Percentiles rank a stretch among this genome's conserved stretches.
These are phyloP conservation scores for Ranitomeya variabilis DNA, from an alignment of 2,113 vertebrate genomes.

Conservation along the genomic window DNA sequence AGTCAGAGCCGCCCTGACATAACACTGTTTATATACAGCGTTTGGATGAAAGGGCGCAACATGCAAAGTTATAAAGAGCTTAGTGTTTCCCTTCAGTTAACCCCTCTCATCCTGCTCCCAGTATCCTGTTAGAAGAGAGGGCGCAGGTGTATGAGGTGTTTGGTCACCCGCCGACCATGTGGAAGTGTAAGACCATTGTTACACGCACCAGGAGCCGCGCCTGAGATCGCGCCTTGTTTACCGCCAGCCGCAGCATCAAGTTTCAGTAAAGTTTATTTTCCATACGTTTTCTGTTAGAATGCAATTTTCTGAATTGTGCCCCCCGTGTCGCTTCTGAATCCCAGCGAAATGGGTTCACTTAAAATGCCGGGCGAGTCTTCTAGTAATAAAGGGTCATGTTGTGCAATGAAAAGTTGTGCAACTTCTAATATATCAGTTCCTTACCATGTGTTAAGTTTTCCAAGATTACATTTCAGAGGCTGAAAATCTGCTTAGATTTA, in stretches of 20 bases:
- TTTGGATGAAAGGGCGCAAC: constrained; percentile 4
- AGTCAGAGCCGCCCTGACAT: constrained; percentile 35
- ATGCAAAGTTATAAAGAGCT: constrained; percentile 33
- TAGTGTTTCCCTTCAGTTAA: constrained; percentile 10
- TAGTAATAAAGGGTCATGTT: not conserved
- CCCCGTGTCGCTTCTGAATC: not conserved
- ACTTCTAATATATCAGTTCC: not conserved
- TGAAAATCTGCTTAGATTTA: too few relatives aligned
- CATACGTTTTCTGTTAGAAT: not conserved
- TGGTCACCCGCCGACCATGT: not conserved
- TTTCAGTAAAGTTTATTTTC: not conserved
- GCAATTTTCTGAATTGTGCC: not conserved
- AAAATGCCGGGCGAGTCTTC: not conserved
- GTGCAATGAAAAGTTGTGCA: not conserved
- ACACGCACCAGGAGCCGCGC: not conserved
- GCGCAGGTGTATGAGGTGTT: not conserved
- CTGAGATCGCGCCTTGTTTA: not conserved
- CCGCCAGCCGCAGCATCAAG: not conserved
- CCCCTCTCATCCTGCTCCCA: not conserved
- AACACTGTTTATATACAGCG: constrained; percentile 51
- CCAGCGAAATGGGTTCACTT: not conserved
- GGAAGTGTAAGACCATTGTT: too few relatives aligned
- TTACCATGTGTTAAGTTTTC: not conserved
- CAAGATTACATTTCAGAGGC: too few relatives aligned
- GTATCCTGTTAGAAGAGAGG: not conserved